Evolutionary conservation across 2,113 vertebrate species (phyloP), one percentile per base, ranked within the genome.

Genomic region (Strix aluco): DNA sequence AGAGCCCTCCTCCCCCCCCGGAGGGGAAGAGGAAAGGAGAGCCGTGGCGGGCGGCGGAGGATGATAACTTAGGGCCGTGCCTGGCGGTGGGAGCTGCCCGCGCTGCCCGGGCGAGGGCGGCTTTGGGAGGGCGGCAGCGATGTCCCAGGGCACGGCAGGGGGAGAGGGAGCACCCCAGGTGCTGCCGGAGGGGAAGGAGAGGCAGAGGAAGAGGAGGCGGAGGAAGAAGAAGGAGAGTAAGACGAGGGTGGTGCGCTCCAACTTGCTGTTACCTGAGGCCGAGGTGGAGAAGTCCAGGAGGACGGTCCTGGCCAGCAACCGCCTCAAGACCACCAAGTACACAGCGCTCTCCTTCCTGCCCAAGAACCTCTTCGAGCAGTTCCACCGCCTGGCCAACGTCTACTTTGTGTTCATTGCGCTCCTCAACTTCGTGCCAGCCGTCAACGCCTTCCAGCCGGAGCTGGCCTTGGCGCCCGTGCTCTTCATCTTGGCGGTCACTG

Each of bases 341-440:
- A 99, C 99, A 1, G 92, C 98, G 13, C 97, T 99, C 82, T 99
- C 99, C 66, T 99, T 99, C 97, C 97, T 99, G 95, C 99, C 99
- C 83, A 99, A 99, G 97, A 99, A 99, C 95, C 99, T 99, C 26
- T 99, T 99, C 15, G 99, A 99, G 90, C 99, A 99, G 98, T 99
- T 99, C 95, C 99, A 99, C 89, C 98, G 99, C 57, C 98, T 99
- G 86, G 99, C 99, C 95, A 99, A 99, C 30, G 99, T 99, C 46
- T 99, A 99, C 98, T 99, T 99, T 25, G 99, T 99, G 26, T 98
- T 99, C 96, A 99, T 99, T 62, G 99, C 99, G 1, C 97, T 99
- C 94, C 98, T 99, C 38, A 99, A 99, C 97, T 99, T 99, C 30
- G 98, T 99, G 63, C 99, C 99, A 0, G 98, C 99, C 4, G 98